Conservation (phyloP, 53 echinoderm and acorn worm genomes). For the Holothuria leucospilota region DNA sequence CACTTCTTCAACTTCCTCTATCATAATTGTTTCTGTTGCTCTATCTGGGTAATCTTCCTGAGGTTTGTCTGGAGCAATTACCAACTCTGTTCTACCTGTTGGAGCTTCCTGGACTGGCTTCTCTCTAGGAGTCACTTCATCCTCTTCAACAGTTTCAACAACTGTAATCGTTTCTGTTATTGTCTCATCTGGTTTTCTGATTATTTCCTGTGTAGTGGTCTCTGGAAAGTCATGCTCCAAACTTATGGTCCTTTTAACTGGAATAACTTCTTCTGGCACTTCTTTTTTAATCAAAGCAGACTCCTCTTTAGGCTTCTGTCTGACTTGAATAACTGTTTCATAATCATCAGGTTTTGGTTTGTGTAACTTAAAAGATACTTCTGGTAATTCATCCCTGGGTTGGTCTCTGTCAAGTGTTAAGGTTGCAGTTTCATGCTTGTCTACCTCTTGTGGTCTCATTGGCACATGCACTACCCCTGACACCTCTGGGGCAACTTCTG, state of each 20-base stretch:
- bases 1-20: too few relatives aligned
- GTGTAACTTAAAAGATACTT: background rate
- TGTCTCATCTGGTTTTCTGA: conserved; percentile 8
- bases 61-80: conserved; percentile 42
- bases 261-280: conserved; percentile 4
- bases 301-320: conserved; percentile 8
- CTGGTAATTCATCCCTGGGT: conserved; percentile 4
- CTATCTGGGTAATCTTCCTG: conserved; percentile 32
- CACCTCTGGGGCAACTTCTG: conserved; percentile 30
- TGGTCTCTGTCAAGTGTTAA: background rate
- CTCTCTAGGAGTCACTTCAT: background rate
- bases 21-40: background rate
- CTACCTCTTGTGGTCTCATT: conserved; percentile 29
- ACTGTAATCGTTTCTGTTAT: conserved; percentile 30
- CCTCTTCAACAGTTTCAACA: conserved; percentile 16
- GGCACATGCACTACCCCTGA: conserved; percentile 29
- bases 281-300: conserved; percentile 2
- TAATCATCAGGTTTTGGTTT: conserved; percentile 21
- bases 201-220: background rate
- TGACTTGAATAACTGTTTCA: conserved; percentile 5
- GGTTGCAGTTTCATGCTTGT: conserved; percentile 1
- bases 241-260: conserved; percentile 4
- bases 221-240: background rate
- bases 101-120: too few relatives aligned
- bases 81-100: conserved; percentile 14